phyloP scores from a whole-genome alignment of 2,797 vertebrate species.

The Dendrocincla tyrannina region DNA sequence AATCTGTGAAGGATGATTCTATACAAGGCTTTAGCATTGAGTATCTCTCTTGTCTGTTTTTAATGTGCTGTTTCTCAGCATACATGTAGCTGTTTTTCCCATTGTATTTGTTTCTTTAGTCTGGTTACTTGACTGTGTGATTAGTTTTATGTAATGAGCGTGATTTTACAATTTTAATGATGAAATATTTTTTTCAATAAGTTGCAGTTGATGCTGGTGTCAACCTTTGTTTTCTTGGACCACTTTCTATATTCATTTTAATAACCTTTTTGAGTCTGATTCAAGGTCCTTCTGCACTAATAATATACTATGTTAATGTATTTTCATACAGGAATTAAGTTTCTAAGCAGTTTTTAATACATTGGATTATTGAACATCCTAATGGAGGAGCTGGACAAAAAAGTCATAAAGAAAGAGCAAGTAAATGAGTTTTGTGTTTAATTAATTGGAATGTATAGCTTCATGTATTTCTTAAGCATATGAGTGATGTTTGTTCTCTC shows the following conservation, averaged over 20 bases:
- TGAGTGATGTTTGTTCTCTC: not conserved
- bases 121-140: not conserved
- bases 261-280: not conserved
- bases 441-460: not conserved
- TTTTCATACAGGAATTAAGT: not conserved
- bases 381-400: not conserved
- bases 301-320: not conserved
- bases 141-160: not conserved
- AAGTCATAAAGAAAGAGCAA: not conserved
- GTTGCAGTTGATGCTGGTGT: not conserved
- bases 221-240: not conserved
- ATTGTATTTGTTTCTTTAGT: not conserved
- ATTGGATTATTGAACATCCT: not conserved
- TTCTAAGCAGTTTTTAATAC: not conserved
- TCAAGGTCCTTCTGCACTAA: not conserved
- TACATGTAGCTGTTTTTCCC: not conserved
- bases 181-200: not conserved
- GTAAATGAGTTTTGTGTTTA: not conserved
- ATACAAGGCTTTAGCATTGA: accelerated
- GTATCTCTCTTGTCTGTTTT: not conserved
- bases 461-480: not conserved
- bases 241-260: not conserved
- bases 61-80: not conserved
- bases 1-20: not conserved
- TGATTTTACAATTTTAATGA: not conserved